phyloP scores from a whole-genome alignment of 2,113 vertebrate genomes.

The Hippocampus guttulatus region DNA sequence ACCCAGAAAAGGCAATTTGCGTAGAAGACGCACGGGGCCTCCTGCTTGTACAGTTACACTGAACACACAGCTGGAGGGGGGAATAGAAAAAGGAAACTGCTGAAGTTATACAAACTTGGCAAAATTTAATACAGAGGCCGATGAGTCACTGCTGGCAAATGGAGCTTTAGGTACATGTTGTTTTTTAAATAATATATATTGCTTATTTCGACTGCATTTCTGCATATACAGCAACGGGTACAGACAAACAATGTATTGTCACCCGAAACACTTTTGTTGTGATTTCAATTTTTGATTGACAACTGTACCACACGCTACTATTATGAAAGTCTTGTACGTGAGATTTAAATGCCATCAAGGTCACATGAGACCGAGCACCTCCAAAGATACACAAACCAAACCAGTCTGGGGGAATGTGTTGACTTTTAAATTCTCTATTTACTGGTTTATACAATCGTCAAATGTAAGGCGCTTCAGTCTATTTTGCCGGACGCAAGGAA shows the following conservation, averaged over 20 bases:
- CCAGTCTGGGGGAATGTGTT: constrained; percentile 45
- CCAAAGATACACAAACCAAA: constrained; percentile 65
- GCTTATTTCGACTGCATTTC: not conserved
- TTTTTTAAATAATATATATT: not conserved
- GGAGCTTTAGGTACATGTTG: not conserved
- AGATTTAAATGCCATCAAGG: constrained; percentile 30
- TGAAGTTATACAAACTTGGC: not conserved
- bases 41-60: constrained; percentile 33
- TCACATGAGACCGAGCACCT: constrained; percentile 30
- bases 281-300: constrained; percentile 45
- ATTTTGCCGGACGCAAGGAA: no score
- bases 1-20: constrained; percentile 63
- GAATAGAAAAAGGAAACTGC: not conserved
- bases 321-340: constrained; percentile 11
- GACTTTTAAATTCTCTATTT: constrained; percentile 18
- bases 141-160: not conserved
- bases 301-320: not conserved
- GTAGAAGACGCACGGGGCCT: constrained; percentile 46
- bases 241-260: not conserved
- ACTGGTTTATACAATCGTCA: not conserved
- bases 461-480: not conserved
- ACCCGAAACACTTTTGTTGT: not conserved
- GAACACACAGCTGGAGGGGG: constrained; percentile 4
- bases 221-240: not conserved
- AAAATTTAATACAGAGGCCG: not conserved